phyloP scores from a whole-genome alignment of 2,888 invertebrate species.

The Teinopalpus imperialis region DNA sequence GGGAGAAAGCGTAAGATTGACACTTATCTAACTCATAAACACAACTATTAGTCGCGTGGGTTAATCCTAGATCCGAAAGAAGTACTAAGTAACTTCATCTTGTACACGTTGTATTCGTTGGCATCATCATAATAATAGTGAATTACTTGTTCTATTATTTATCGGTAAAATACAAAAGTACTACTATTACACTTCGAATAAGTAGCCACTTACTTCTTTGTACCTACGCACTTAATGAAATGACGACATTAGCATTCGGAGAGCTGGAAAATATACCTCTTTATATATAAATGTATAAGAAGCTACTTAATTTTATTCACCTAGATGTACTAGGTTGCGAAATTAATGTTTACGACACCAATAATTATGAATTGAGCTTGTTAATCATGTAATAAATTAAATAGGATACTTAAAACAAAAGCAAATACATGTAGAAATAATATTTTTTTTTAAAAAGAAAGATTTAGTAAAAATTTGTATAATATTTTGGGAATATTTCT shows the following conservation, averaged over 20 bases:
- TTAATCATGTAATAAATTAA: no score
- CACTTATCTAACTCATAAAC: slow-evolving; percentile 19
- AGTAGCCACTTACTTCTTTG: slow-evolving; percentile 5
- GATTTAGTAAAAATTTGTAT: no score
- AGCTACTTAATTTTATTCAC: no score
- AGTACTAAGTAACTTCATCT: slow-evolving; percentile 3
- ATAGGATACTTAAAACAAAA: no score
- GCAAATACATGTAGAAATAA: no score
- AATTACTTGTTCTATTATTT: slow-evolving; percentile 1
- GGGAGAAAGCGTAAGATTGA: slow-evolving; percentile 55
- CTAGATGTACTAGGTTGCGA: no score
- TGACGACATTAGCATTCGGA: slow-evolving; percentile 7
- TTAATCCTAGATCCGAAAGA: slow-evolving; percentile 1
- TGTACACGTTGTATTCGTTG: no score
- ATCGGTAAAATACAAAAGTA: neutral
- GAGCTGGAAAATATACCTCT: slow-evolving; percentile 6
- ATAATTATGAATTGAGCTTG: no score
- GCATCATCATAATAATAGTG: neutral
- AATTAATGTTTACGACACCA: no score
- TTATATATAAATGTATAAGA: no score
- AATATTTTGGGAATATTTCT: no score
- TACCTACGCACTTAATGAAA: slow-evolving; percentile 9
- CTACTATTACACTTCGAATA: neutral
- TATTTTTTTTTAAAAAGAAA: no score
- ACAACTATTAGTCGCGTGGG: slow-evolving; percentile 20